Percentiles rank a stretch among this genome's conserved stretches.
These are phyloP conservation scores for Lepidostoma basale DNA, from an alignment of 1,140 invertebrate species.

Conservation along the genomic window DNA sequence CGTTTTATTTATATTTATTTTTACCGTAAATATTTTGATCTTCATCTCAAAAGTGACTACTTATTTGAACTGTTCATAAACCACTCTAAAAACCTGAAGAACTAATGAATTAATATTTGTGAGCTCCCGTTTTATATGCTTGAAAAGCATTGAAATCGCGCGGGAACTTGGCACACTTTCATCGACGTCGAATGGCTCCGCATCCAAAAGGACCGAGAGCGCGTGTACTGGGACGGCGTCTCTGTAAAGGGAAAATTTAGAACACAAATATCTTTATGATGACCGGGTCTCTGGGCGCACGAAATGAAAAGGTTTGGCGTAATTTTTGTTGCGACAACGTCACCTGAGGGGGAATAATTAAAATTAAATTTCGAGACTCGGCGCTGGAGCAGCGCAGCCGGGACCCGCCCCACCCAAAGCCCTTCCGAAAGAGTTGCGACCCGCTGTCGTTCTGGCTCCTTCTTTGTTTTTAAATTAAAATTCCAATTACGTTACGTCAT, in stretches of 20 bases:
- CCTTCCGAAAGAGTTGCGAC: constrained; percentile 19
- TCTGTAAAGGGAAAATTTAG: too few relatives aligned
- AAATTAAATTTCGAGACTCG: constrained; percentile 42
- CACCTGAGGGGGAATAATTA: constrained; percentile 45
- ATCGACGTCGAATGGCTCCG: not conserved
- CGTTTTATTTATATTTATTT: too few relatives aligned
- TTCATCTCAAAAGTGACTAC: not conserved
- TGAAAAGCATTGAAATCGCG: constrained; percentile 16
- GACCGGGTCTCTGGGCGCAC: not conserved
- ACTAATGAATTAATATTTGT: constrained; percentile 4
- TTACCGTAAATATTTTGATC: not conserved
- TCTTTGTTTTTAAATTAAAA: constrained; percentile 46
- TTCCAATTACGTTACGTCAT: constrained; percentile 46
- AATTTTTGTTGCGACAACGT: constrained; percentile 46
- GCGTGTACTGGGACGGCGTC: too few relatives aligned
- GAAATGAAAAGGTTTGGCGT: constrained; percentile 32
- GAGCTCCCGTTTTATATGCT: constrained; percentile 19
- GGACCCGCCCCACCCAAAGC: not conserved
- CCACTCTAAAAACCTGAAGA: constrained; percentile 12
- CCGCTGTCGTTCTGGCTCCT: constrained; percentile 4
- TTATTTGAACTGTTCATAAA: not conserved
- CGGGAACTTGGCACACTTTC: not conserved
- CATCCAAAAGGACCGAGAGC: not conserved
- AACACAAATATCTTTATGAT: too few relatives aligned
- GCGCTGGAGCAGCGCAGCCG: constrained; percentile 39